Conservation (phyloP, 2,888 invertebrate genomes). For the Pantelozetes paolii region DNA sequence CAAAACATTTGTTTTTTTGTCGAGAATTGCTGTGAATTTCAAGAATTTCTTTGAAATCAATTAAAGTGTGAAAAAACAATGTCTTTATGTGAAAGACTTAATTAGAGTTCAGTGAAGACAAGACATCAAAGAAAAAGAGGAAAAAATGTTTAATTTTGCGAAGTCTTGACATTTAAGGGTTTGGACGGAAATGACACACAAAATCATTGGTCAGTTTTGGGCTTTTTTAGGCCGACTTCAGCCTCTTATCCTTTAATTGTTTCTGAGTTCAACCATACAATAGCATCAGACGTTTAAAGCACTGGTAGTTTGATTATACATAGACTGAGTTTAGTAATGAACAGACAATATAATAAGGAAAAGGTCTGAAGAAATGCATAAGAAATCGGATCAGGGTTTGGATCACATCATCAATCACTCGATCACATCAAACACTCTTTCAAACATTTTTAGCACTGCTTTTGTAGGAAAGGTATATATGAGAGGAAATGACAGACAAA, state of each 20-base stretch:
- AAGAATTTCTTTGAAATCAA: too few species aligned
- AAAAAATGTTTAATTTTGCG: not conserved
- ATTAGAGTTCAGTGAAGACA: too few species aligned
- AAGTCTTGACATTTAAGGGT: not conserved
- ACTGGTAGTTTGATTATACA: not conserved
- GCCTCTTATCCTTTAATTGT: too few species aligned
- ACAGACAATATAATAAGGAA: conserved; percentile 11
- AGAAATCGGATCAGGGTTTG: not conserved
- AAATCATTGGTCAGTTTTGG: conserved; percentile 2
- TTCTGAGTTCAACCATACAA: too few species aligned
- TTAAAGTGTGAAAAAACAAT: too few species aligned
- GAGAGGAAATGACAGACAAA: not conserved
- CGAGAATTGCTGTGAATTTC: too few species aligned
- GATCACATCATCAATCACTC: conserved; percentile 22
- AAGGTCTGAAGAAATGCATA: not conserved
- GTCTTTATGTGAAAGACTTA: too few species aligned
- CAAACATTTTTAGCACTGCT: not conserved
- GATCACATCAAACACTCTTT: not conserved
- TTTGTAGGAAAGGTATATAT: not conserved
- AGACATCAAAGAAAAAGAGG: too few species aligned
- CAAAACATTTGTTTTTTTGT: too few species aligned
- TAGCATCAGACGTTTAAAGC: too few species aligned
- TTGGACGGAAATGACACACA: not conserved
- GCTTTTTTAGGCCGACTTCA: too few species aligned
- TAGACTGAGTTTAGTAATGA: not conserved